These are phyloP conservation scores for Campoletis raptor DNA, from an alignment of 2,888 invertebrate species.

Conservation along the genomic window DNA sequence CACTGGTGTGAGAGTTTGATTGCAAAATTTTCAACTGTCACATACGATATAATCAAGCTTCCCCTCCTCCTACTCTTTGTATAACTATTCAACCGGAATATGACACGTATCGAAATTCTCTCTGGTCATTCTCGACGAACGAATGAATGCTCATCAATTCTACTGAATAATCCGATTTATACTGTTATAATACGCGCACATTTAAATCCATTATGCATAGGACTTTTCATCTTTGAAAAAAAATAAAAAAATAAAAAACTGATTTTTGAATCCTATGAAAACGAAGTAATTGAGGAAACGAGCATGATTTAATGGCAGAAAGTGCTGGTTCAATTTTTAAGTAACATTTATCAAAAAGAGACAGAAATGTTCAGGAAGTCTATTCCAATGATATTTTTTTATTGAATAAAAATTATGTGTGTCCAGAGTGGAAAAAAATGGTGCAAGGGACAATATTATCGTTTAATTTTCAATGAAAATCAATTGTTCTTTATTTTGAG, in stretches of 20 bases:
- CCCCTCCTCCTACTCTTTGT: constrained; percentile 13
- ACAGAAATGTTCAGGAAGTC: too few relatives aligned
- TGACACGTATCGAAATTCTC: constrained; percentile 53
- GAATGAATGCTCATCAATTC: constrained; percentile 46
- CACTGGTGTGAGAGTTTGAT: constrained; percentile 17
- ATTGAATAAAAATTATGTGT: too few relatives aligned
- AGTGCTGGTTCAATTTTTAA: background rate
- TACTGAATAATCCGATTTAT: constrained; percentile 56
- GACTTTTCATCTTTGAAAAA: background rate
- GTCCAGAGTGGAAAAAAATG: too few relatives aligned
- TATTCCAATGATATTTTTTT: too few relatives aligned
- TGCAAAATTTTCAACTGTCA: constrained; percentile 36
- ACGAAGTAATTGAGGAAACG: background rate
- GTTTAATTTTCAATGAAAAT: too few relatives aligned
- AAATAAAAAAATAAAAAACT: too few relatives aligned
- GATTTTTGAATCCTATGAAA: background rate
- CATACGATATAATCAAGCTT: constrained; percentile 44
- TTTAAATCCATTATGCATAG: constrained; percentile 1
- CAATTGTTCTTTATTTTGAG: too few relatives aligned
- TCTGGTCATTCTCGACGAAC: constrained; percentile 25
- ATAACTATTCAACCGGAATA: constrained; percentile 35
- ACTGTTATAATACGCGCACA: constrained; percentile 50
- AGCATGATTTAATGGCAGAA: background rate
- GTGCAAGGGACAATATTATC: too few relatives aligned
- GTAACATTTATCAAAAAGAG: too few relatives aligned